Evolutionary conservation across 2,113 vertebrate species (phyloP).

Genomic region (Leucopsar rothschildi): DNA sequence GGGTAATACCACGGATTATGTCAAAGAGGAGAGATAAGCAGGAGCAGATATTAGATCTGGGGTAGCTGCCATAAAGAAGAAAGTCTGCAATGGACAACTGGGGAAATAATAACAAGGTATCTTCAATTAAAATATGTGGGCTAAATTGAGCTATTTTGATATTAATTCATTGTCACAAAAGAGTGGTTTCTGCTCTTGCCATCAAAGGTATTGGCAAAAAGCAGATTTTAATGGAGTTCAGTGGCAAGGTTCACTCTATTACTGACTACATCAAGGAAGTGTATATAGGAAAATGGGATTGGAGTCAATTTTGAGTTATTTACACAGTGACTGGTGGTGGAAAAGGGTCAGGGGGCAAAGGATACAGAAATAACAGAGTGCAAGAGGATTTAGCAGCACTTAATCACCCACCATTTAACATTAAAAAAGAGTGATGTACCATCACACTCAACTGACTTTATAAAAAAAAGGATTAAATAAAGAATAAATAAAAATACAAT

Average conservation of each 20-base stretch:
- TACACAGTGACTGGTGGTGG: background rate
- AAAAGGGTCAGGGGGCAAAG: background rate
- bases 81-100: background rate
- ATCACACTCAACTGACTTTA: background rate
- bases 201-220: background rate
- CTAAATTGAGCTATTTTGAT: background rate
- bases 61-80: background rate
- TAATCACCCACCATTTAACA: background rate
- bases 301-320: background rate
- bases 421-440: background rate
- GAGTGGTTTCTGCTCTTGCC: background rate
- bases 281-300: background rate
- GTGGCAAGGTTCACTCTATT: background rate
- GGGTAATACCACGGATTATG: background rate
- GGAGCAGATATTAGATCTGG: background rate
- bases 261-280: background rate
- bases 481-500: background rate
- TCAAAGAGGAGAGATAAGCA: background rate
- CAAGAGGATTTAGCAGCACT: background rate
- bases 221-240: background rate
- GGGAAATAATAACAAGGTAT: background rate
- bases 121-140: background rate
- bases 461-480: background rate
- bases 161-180: background rate
- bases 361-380: background rate